A percentile compares a stretch with the other conserved stretches of the same genome.
phyloP scores from a whole-genome alignment of 2,113 vertebrate genomes.

The Pterocles burchelli region DNA sequence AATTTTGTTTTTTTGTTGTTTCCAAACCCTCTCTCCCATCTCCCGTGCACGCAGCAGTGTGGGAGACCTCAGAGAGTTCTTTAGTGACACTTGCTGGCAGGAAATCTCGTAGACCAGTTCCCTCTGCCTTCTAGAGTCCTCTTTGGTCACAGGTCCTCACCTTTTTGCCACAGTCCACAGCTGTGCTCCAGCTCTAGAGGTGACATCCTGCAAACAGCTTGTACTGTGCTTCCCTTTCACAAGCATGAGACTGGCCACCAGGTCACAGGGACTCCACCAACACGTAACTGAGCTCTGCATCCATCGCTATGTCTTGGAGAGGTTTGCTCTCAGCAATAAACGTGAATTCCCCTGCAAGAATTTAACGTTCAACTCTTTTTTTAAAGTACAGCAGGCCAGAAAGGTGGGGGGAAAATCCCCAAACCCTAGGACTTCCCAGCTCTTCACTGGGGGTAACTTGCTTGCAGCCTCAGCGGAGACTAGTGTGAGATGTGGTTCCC shows the following conservation, averaged over 20 bases:
- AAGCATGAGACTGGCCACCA: background rate
- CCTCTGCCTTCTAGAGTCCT: background rate
- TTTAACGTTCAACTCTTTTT: too few relatives aligned
- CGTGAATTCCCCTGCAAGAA: background rate
- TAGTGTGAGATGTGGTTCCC: background rate
- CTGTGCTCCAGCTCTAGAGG: background rate
- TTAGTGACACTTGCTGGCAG: background rate
- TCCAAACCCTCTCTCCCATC: background rate
- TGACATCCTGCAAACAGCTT: background rate
- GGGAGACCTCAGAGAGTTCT: background rate
- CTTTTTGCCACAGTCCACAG: background rate
- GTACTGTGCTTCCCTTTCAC: background rate
- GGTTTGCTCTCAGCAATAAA: background rate
- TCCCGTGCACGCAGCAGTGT: rapidly evolving
- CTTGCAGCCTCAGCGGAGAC: background rate
- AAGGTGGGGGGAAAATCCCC: background rate
- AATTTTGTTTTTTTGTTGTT: background rate
- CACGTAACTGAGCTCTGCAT: background rate
- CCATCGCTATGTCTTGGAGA: background rate
- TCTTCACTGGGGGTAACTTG: background rate
- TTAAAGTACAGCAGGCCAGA: background rate
- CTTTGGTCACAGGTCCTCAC: background rate
- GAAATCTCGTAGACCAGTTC: background rate
- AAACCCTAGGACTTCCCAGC: background rate
- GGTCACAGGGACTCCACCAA: rapidly evolving